Percentiles rank a stretch among this genome's conserved stretches.
These are phyloP conservation scores for Okapia johnstoni DNA, from an alignment of 2,113 vertebrate genomes.

Conservation along the genomic window DNA sequence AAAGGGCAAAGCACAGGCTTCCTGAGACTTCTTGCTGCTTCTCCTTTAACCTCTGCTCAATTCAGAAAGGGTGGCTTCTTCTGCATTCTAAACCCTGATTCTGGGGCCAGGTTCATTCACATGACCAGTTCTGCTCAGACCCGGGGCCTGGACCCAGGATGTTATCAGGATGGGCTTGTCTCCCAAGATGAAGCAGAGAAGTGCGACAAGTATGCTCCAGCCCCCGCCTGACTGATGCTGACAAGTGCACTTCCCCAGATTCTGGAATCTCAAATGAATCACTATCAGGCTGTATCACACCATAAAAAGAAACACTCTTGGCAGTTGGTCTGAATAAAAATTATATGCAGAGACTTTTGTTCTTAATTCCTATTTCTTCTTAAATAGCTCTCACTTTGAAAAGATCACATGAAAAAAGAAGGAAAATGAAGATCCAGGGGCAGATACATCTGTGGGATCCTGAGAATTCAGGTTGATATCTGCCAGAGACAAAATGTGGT, in stretches of 20 bases:
- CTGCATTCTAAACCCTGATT: background rate
- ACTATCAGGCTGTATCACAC: background rate
- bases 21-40: too few species aligned
- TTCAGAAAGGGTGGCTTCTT: background rate
- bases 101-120: too few species aligned
- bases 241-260: background rate
- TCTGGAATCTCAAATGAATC: background rate
- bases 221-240: background rate
- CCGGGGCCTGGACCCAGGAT: background rate
- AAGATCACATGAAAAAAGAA: background rate
- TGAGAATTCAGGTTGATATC: constrained; percentile 98
- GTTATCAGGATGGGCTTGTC: background rate
- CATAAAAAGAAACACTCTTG: background rate
- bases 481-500: constrained; percentile 76
- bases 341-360: background rate
- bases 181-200: background rate
- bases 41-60: background rate
- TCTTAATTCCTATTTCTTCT: background rate
- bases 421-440: background rate
- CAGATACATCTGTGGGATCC: background rate
- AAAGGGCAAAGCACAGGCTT: background rate
- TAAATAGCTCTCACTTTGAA: background rate
- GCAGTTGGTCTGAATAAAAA: background rate
- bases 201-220: background rate
- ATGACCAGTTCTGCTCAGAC: background rate